Percentiles rank a stretch among this genome's conserved stretches.
Evolutionary conservation across 2,113 vertebrate genomes (phyloP).

Genomic region (Leptocoma aspasia): DNA sequence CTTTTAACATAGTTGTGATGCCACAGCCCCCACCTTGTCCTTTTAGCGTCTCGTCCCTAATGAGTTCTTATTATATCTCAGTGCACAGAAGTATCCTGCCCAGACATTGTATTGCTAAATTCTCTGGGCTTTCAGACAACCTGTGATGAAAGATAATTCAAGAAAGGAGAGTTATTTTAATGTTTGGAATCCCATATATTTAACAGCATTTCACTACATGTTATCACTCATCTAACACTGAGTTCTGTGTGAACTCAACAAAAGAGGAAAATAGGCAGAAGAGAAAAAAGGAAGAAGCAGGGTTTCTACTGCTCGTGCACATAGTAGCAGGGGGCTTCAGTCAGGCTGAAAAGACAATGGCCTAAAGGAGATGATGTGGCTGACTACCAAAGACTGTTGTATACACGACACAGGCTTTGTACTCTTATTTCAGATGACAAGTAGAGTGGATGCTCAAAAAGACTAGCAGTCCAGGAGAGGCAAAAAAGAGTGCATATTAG

Average conservation of each 20-base stretch:
- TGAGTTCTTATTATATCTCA: conserved; percentile 39
- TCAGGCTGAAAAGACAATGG: conserved; percentile 48
- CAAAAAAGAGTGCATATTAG: conserved; percentile 24
- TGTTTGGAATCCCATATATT: conserved; percentile 45
- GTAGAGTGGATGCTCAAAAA: conserved; percentile 36
- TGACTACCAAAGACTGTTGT: conserved; percentile 31
- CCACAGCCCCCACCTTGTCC: not conserved
- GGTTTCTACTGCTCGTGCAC: not conserved
- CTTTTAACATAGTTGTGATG: conserved; percentile 25
- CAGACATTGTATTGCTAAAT: conserved; percentile 52
- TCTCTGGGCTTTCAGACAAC: conserved; percentile 50
- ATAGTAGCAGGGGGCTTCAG: conserved; percentile 33
- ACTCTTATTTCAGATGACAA: conserved; percentile 52
- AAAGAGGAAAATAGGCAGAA: conserved; percentile 54
- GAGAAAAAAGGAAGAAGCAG: conserved; percentile 35
- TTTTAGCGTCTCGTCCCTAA: not conserved
- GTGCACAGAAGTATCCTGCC: conserved; percentile 7
- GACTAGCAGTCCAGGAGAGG: conserved; percentile 16
- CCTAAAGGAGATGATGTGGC: not conserved
- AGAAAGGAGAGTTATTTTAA: conserved; percentile 45
- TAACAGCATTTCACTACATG: conserved; percentile 40
- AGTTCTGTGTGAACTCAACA: conserved; percentile 46
- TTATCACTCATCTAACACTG: conserved; percentile 28
- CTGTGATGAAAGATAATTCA: conserved; percentile 44
- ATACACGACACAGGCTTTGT: conserved; percentile 16